Base-by-base conservation (phyloP, 2,888 invertebrate genomes). In the Perithous albicinctus region DNA sequence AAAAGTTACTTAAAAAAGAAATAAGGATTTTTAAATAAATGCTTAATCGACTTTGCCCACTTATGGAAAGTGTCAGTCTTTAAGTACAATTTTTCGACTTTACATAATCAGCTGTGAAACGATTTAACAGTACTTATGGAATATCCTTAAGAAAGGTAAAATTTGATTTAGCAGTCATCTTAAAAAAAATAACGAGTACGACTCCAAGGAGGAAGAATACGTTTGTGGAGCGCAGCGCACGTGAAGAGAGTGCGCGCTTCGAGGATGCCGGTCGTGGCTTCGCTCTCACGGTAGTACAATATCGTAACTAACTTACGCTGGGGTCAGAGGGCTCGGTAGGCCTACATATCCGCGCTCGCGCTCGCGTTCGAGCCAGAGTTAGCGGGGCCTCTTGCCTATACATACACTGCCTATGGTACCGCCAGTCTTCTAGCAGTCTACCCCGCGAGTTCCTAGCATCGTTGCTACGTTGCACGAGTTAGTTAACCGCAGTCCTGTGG, bases 231-330 rank as follows among this genome's bases (percentile, higher is more conserved):
- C 26, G 10, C 35, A 10, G 29, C 59, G 70, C 56, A 70, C 56
- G 70, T 70, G 41, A 56, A 72, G 75, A 64, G 64, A 70, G 51
- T 29, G 67, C 69, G 41, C 26, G 54, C 20, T 61, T 72, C 70
- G 78, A 61, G 61, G 75, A 81, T 67, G 76, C 74, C 76, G 72
- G 72, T 63, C 70, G 72, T 38, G 78, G 82, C 74, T 81, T 73
- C 76, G 82, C 72, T 85, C 85, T 85, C 85, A 85, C 85, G 85
- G 85, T 85, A 85, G 85, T 85, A 85, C 84, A 84, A 85, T 85
- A 85, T 85, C 84, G 85, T 85, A 85, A 85, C 84, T 85, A 84
- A 85, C 85, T 83, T 85, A 85, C 84, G 84, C 84, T 63, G 84
- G 75, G 83, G 84, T 85, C 84, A 85, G 75, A 79, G 85, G 84